Evolutionary conservation across 2,113 vertebrate species (phyloP), one percentile per base, ranked within the genome.

Genomic region (Spilogale gracilis): DNA sequence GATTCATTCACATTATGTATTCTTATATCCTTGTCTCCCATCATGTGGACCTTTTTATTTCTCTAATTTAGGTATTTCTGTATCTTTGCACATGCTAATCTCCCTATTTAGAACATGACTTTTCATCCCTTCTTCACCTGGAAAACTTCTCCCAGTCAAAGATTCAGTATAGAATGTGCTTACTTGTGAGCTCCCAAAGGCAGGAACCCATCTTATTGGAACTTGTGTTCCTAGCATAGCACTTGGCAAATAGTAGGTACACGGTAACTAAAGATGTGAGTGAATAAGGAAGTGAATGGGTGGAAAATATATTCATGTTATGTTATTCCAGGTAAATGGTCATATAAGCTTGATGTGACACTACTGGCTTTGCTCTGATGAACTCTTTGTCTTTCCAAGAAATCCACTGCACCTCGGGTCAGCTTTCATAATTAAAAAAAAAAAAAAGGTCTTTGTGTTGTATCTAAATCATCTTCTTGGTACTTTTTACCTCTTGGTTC

Each of bases 21-120:
- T 89, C 43, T 81, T 27, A 86, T 54, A 38, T 14, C 9, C 20
- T 93, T 30, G 1, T 16, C 27, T 3, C 2, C 20, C 23, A 43
- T 10, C n/a, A 23, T 0, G 3, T 9, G 82, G 45, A 25, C 30
- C 6, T 78, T 88, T 78, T 58, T 27, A 78, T 84, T 94, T 89
- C 50, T 96, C 54, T 54, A 56, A 84, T 60, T 61, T 56, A 54
- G 78, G 54, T 50, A 60, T 67, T 88, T 95, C 38, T 95, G 12
- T 43, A 88, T 52, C 20, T 65, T 69, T 54, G 20, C 5, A 43
- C 3, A 65, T 79, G 32, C 12, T 54, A 1, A 45, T 80, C 48
- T 73, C 32, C 14, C n/a, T 50, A 73, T 48, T 25, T 76, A 60
- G 23, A 74, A 69, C 12, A 45, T n/a, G 65, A 48, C 18, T 90